Conservation (phyloP, 2,888 invertebrate species). For the Pammene aurita region DNA sequence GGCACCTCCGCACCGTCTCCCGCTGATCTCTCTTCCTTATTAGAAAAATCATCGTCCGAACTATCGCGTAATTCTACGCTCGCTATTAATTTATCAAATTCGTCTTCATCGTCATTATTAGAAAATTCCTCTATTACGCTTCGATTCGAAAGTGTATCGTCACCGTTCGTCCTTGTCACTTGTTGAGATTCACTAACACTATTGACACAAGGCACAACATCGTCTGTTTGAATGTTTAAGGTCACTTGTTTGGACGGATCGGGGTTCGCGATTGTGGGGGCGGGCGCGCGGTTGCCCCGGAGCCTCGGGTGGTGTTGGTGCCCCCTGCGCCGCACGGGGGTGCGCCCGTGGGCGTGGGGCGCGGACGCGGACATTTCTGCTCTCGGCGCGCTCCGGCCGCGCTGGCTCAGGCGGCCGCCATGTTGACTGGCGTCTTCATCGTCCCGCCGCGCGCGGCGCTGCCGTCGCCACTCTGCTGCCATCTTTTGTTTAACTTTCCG, state of each 20-base stretch:
- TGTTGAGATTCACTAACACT: constrained; percentile 83
- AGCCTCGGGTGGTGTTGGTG: constrained; percentile 90
- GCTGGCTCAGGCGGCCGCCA: constrained; percentile 84
- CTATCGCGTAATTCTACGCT: constrained; percentile 65
- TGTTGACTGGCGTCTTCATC: constrained; percentile 76
- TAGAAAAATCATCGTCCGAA: constrained; percentile 76
- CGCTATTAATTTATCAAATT: constrained; percentile 65
- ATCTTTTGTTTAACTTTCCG: constrained; percentile 63
- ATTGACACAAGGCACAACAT: constrained; percentile 82
- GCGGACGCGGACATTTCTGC: constrained; percentile 84
- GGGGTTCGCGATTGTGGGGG: constrained; percentile 66
- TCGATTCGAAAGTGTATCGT: constrained; percentile 82
- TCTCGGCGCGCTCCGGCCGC: constrained; percentile 71
- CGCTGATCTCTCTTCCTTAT: constrained; percentile 73
- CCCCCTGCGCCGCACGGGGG: constrained; percentile 86
- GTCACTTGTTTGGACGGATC: constrained; percentile 79
- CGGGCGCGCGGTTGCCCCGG: constrained; percentile 83
- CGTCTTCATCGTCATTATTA: constrained; percentile 73
- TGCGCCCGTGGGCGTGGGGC: constrained; percentile 84
- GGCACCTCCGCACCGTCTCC: constrained; percentile 76
- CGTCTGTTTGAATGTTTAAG: constrained; percentile 74
- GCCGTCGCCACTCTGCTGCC: constrained; percentile 65
- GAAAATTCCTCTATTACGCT: constrained; percentile 66
- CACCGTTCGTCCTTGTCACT: constrained; percentile 82
- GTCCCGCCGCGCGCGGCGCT: constrained; percentile 61